Conservation (phyloP, 2,888 invertebrate genomes). For the Malthinus flaveolus region DNA sequence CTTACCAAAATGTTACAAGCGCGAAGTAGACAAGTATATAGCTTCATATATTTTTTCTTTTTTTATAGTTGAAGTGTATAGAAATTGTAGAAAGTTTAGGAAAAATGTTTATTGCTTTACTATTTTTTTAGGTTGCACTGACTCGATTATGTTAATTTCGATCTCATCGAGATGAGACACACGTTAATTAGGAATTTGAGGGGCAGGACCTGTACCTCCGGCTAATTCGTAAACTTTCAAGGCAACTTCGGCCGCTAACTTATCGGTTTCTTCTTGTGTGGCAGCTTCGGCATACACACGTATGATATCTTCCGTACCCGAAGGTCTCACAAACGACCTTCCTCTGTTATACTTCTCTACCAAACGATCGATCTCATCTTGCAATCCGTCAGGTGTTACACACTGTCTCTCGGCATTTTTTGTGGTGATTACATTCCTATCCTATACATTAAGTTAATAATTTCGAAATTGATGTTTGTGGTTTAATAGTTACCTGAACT, state of each 20-base stretch:
- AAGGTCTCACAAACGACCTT: constrained; percentile 90
- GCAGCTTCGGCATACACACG: constrained; percentile 95
- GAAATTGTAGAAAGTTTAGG: too few species aligned
- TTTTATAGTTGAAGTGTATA: too few species aligned
- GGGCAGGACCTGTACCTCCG: constrained; percentile 74
- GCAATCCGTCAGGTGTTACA: constrained; percentile 80
- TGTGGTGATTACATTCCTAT: constrained; percentile 83
- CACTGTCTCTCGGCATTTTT: constrained; percentile 86
- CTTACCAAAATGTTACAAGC: too few species aligned
- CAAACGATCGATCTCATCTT: constrained; percentile 74
- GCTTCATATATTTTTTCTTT: too few species aligned
- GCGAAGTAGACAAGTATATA: too few species aligned
- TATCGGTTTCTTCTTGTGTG: constrained; percentile 62
- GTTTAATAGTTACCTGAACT: constrained; percentile 64
- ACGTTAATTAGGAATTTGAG: constrained; percentile 46
- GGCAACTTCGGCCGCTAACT: constrained; percentile 75
- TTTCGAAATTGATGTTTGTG: background rate
- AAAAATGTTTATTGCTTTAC: too few species aligned
- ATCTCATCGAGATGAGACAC: too few species aligned
- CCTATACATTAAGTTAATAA: constrained; percentile 53
- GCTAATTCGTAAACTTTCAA: constrained; percentile 76
- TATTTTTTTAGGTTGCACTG: too few species aligned
- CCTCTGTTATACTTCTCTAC: constrained; percentile 71
- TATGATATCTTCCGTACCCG: constrained; percentile 97
- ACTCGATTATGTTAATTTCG: too few species aligned